Evolutionary conservation across 2,888 invertebrate species (phyloP), one percentile per base, ranked within the genome.

Genomic region (Seira musarum): DNA sequence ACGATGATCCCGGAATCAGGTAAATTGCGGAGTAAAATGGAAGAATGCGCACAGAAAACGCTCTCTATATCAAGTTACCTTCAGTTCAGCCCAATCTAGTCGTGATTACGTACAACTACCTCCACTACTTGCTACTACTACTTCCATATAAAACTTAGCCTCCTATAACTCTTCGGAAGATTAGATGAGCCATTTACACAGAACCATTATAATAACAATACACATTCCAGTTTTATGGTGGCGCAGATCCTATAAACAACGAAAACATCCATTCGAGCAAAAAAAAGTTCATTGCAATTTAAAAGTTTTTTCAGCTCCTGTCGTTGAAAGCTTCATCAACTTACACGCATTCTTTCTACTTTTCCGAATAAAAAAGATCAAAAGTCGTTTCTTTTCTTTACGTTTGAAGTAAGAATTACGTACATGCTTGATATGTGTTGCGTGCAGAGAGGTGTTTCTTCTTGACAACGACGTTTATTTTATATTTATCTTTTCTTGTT

Each of bases 221-320:
- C 61, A 53, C 78, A 79, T 79, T 79, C 78, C 78, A 72, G 70
- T 79, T 79, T 78, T 79, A 79, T 79, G 78, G 78, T 68, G 72
- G 70, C 66, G 60, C 78, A 61, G 30, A 68, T 40, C 67, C 78
- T 72, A 79, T 79, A 72, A 79, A 79, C 67, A 67, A 72, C 67
- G 71, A 57, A n/a, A n/a, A n/a, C n/a, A n/a, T n/a, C n/a, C n/a
- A n/a, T n/a, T 40, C 40, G 13, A 40, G 40, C 6, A 13, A n/a
- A 13, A 40, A 40, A 40, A 77, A 22, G 65, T 77, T 66, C 57
- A 72, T 68, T 72, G 35, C 63, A 67, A 72, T 35, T 60, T 40
- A 8, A 40, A 40, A 63, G 63, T 65, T 65, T 61, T 75, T 61
- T 21, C 30, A 67, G 78, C 78, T 79, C 63, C 79, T 80, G 79